Conservation (phyloP, 2,888 invertebrate genomes). For the Phortica okadai region DNA sequence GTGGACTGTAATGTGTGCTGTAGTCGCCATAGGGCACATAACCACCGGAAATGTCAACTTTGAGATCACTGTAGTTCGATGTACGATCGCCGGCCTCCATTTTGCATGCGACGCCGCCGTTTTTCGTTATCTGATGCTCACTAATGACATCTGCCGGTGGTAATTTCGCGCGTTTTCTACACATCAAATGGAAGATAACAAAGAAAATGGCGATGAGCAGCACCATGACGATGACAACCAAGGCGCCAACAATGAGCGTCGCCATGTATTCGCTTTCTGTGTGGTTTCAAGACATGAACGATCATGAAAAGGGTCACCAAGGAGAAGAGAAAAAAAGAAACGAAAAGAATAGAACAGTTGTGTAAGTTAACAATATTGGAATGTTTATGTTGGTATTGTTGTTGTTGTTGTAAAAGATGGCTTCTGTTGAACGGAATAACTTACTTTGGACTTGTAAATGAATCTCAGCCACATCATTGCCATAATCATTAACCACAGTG, state of each 20-base stretch:
- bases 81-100: constrained; percentile 85
- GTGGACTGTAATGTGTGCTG: constrained; percentile 91
- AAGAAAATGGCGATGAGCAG: constrained; percentile 81
- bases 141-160: constrained; percentile 76
- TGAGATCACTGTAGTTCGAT: constrained; percentile 94
- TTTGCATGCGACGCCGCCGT: constrained; percentile 77
- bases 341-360: neutral
- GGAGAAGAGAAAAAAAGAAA: neutral
- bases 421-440: constrained; percentile 70
- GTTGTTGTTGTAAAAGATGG: neutral
- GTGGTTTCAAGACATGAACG: no score
- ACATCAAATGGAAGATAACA: constrained; percentile 86
- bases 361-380: no score
- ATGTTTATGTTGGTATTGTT: neutral
- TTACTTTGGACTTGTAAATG: constrained; percentile 91
- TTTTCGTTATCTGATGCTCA: constrained; percentile 77
- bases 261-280: no score
- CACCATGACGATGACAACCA: constrained; percentile 89
- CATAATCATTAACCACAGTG: constrained; percentile 93
- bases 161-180: constrained; percentile 73
- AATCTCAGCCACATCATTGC: constrained; percentile 90
- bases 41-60: constrained; percentile 88
- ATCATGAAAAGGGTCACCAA: constrained; percentile 44
- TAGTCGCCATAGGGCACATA: constrained; percentile 89
- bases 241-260: constrained; percentile 87